These are phyloP conservation scores for Dendrolimus kikuchii DNA, from an alignment of 1,140 invertebrate genomes.

Conservation along the genomic window DNA sequence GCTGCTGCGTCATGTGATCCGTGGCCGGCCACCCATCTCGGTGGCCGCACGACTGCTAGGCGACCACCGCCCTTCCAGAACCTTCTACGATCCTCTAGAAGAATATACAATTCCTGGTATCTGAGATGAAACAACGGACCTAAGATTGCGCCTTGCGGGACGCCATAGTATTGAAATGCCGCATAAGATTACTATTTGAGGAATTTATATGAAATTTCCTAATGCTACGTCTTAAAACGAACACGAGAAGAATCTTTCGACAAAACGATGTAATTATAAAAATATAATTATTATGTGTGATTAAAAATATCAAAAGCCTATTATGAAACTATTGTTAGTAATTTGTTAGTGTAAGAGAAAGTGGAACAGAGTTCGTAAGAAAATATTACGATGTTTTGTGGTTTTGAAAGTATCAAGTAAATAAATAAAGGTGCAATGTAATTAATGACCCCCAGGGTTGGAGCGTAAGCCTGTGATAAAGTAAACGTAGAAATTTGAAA, in stretches of 20 bases:
- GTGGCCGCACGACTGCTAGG: slow-evolving; percentile 67
- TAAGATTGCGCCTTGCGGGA: slow-evolving; percentile 32
- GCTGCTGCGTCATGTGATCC: slow-evolving; percentile 75
- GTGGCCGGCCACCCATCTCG: slow-evolving; percentile 68
- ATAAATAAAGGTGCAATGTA: slow-evolving; percentile 47
- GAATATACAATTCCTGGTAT: slow-evolving; percentile 17
- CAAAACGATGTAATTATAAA: slow-evolving; percentile 9
- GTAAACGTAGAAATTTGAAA: slow-evolving; percentile 43
- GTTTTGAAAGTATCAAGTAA: slow-evolving; percentile 23
- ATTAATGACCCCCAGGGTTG: slow-evolving; percentile 41
- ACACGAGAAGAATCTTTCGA: not conserved
- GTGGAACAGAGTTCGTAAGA: slow-evolving; percentile 48
- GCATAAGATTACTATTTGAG: too few relatives aligned
- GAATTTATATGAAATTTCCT: too few relatives aligned
- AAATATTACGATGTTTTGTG: slow-evolving; percentile 10
- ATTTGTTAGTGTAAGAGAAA: slow-evolving; percentile 18
- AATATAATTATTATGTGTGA: slow-evolving; percentile 11
- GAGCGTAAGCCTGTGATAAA: slow-evolving; percentile 67
- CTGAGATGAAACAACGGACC: slow-evolving; percentile 27
- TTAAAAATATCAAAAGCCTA: slow-evolving; percentile 16
- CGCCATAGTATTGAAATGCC: slow-evolving; percentile 8
- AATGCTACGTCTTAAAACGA: too few relatives aligned
- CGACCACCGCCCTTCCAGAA: slow-evolving; percentile 40
- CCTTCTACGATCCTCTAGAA: slow-evolving; percentile 21
- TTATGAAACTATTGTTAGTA: slow-evolving; percentile 9